Conservation (phyloP, 2,888 invertebrate genomes). For the Eupsilia transversa region DNA sequence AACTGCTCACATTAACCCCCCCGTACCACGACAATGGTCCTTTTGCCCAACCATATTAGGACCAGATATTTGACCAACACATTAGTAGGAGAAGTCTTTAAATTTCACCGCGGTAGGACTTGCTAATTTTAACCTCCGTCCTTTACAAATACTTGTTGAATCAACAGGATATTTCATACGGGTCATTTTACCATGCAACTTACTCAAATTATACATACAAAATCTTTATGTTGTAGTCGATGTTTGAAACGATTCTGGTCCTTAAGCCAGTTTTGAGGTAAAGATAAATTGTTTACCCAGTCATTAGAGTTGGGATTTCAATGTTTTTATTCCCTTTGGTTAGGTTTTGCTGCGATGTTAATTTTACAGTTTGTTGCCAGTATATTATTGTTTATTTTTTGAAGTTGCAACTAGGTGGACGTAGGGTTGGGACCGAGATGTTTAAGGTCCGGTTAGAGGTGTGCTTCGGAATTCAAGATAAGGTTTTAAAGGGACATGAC, state of each 20-base stretch:
- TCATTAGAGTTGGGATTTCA: slow-evolving; percentile 80
- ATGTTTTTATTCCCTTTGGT: slow-evolving; percentile 76
- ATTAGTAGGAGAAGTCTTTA: slow-evolving; percentile 74
- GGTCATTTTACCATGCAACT: slow-evolving; percentile 60
- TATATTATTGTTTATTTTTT: slow-evolving; percentile 64
- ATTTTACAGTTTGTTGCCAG: slow-evolving; percentile 68
- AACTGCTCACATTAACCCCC: slow-evolving; percentile 65
- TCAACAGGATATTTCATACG: slow-evolving; percentile 75
- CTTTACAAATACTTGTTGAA: slow-evolving; percentile 83
- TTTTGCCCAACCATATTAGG: slow-evolving; percentile 64
- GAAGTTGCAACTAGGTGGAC: slow-evolving; percentile 55
- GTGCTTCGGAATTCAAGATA: neutral
- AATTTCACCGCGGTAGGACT: slow-evolving; percentile 85
- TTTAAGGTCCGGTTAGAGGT: neutral
- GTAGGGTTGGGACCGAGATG: neutral
- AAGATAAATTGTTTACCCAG: slow-evolving; percentile 79
- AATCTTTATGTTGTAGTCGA: slow-evolving; percentile 57
- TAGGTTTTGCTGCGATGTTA: slow-evolving; percentile 64
- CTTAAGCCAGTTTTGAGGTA: slow-evolving; percentile 68
- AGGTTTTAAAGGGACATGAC: neutral
- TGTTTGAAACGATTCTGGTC: slow-evolving; percentile 59
- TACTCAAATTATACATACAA: slow-evolving; percentile 9
- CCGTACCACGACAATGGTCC: slow-evolving; percentile 61
- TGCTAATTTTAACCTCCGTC: slow-evolving; percentile 85
- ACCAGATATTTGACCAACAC: slow-evolving; percentile 60